Percentiles rank a stretch among this genome's conserved stretches.
Conservation (phyloP, 2,888 invertebrate species). For the Falcaria lacertinaria region DNA sequence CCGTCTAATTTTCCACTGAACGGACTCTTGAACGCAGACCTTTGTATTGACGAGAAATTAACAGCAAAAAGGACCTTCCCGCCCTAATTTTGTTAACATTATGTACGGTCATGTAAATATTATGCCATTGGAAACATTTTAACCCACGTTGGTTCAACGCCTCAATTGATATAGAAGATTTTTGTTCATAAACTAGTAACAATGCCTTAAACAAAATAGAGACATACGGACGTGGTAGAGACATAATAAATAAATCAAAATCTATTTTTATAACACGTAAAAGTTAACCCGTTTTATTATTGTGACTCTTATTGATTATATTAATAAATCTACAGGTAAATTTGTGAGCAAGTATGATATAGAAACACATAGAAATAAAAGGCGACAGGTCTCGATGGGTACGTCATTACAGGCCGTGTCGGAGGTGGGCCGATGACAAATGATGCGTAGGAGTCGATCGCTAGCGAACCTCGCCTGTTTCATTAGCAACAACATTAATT, state of each 20-base stretch:
- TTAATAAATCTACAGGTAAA: constrained; percentile 5
- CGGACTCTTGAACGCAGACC: constrained; percentile 67
- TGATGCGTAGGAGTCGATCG: constrained; percentile 70
- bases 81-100: constrained; percentile 59
- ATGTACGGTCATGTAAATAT: constrained; percentile 47
- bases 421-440: constrained; percentile 67
- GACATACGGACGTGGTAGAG: too few species aligned
- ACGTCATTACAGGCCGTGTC: constrained; percentile 58
- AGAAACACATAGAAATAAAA: constrained; percentile 33
- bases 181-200: too few species aligned
- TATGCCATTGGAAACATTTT: constrained; percentile 17
- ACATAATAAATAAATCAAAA: too few species aligned
- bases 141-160: neutral
- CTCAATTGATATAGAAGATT: neutral
- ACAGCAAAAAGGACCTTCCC: constrained; percentile 63
- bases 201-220: too few species aligned
- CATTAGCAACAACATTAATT: constrained; percentile 72
- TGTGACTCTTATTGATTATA: neutral
- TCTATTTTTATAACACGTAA: too few species aligned
- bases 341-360: constrained; percentile 12
- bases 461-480: constrained; percentile 57
- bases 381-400: constrained; percentile 25
- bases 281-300: neutral
- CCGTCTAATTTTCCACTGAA: constrained; percentile 77
- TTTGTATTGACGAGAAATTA: constrained; percentile 72